Evolutionary conservation across 1,140 invertebrate genomes (phyloP).

Genomic region (Cotesia typhae): DNA sequence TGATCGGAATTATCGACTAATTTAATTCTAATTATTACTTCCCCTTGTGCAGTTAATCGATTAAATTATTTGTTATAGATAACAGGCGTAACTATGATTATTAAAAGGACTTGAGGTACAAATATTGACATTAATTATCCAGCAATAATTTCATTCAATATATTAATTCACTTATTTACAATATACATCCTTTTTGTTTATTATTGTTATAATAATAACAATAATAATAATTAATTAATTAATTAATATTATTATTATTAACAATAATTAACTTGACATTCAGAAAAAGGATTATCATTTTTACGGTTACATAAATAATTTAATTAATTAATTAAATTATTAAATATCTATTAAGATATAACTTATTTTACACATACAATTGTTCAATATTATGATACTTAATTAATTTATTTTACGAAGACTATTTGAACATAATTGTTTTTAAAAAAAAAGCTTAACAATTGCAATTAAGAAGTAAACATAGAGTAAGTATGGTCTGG

Average conservation of each 20-base stretch:
- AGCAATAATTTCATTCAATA: slow-evolving; percentile 19
- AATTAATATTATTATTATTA: too few species aligned
- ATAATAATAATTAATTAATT: too few species aligned
- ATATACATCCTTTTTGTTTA: slow-evolving; percentile 26
- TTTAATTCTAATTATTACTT: background rate
- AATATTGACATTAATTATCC: background rate
- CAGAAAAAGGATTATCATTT: slow-evolving; percentile 17
- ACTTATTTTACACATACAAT: too few species aligned
- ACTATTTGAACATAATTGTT: too few species aligned
- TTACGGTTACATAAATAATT: slow-evolving; percentile 30
- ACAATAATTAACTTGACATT: too few species aligned
- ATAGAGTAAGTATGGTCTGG: background rate
- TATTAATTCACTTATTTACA: slow-evolving; percentile 35
- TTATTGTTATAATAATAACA: background rate
- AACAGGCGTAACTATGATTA: slow-evolving; percentile 3
- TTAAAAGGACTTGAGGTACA: background rate
- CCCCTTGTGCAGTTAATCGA: too few species aligned
- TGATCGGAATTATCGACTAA: slow-evolving; percentile 9
- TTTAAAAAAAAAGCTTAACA: too few species aligned
- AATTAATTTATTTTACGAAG: too few species aligned
- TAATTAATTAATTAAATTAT: slow-evolving; percentile 1
- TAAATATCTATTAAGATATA: too few species aligned
- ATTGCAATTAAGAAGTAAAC: background rate
- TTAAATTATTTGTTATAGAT: background rate
- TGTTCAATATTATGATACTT: background rate